Conservation (phyloP, 35 echinoderm and acorn worm genomes). For the Heliocidaris erythrogramma region DNA sequence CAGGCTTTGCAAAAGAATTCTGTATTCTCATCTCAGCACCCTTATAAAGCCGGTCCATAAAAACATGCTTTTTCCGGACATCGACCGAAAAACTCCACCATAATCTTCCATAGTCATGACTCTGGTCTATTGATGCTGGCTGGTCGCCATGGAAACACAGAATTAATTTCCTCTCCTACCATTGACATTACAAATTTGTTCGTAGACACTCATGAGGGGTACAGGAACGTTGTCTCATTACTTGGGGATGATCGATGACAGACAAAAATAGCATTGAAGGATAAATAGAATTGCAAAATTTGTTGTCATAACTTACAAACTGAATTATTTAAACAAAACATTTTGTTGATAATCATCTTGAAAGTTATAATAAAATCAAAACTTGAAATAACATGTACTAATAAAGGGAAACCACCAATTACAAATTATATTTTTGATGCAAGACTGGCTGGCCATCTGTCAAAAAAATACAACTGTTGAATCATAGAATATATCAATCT, state of each 20-base stretch:
- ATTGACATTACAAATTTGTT: not conserved
- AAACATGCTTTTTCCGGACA: not conserved
- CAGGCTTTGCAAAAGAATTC: too few relatives aligned
- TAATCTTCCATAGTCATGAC: not conserved
- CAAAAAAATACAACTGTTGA: too few relatives aligned
- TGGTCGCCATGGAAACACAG: conserved; percentile 1
- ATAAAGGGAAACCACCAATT: too few relatives aligned
- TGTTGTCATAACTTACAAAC: not conserved
- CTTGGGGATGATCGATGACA: not conserved
- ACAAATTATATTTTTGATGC: too few relatives aligned
- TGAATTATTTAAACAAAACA: not conserved
- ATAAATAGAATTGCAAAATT: not conserved
- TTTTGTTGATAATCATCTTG: too few relatives aligned
- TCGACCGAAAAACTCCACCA: not conserved
- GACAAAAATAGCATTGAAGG: not conserved
- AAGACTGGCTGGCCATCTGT: too few relatives aligned
- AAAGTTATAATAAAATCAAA: not conserved
- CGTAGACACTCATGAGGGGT: not conserved
- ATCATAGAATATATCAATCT: too few relatives aligned
- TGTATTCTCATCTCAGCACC: too few relatives aligned
- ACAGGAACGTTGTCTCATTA: not conserved
- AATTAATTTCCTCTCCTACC: not conserved
- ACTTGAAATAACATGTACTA: not conserved
- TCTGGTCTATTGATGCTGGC: not conserved
- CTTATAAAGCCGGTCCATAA: not conserved